These are phyloP conservation scores for Halcyon malimbica DNA, from an alignment of 2,113 vertebrate species.

Conservation along the genomic window DNA sequence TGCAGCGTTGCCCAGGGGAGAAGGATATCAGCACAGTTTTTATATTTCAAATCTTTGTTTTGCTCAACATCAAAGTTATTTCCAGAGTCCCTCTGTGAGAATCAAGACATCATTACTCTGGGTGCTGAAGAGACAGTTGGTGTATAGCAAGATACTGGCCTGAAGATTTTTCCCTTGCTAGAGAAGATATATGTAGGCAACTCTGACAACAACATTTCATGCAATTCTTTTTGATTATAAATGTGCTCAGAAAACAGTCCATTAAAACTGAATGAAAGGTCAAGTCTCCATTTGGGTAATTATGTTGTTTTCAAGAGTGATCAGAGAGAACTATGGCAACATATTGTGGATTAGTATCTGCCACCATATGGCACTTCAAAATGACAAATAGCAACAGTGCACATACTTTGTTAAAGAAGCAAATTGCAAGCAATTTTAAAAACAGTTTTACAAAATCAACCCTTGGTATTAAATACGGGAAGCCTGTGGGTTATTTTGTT, in stretches of 20 bases:
- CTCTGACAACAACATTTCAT: not conserved
- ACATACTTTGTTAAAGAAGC: not conserved
- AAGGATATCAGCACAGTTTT: not conserved
- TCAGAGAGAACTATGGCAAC: slow-evolving; percentile 29
- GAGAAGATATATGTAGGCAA: not conserved
- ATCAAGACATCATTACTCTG: not conserved
- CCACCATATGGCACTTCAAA: slow-evolving; percentile 63
- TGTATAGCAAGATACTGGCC: not conserved
- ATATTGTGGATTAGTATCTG: slow-evolving; percentile 47
- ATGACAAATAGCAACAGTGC: slow-evolving; percentile 35
- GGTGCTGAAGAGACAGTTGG: not conserved
- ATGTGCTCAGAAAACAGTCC: slow-evolving; percentile 16
- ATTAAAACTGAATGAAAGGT: slow-evolving; percentile 59
- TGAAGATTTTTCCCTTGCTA: not conserved
- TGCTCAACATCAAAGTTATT: slow-evolving; percentile 10
- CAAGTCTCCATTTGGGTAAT: slow-evolving; percentile 55
- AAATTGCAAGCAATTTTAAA: not conserved
- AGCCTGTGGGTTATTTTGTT: not conserved
- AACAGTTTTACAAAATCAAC: not conserved
- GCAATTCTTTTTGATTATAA: not conserved
- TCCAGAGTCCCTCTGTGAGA: not conserved
- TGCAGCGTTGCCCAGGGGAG: not conserved
- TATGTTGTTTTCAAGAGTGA: slow-evolving; percentile 51
- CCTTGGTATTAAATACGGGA: not conserved
- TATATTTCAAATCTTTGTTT: slow-evolving; percentile 11